A percentile compares a stretch with the other conserved stretches of the same genome.
These are phyloP conservation scores for Maniola hyperantus DNA, from an alignment of 2,888 invertebrate genomes.

Conservation along the genomic window DNA sequence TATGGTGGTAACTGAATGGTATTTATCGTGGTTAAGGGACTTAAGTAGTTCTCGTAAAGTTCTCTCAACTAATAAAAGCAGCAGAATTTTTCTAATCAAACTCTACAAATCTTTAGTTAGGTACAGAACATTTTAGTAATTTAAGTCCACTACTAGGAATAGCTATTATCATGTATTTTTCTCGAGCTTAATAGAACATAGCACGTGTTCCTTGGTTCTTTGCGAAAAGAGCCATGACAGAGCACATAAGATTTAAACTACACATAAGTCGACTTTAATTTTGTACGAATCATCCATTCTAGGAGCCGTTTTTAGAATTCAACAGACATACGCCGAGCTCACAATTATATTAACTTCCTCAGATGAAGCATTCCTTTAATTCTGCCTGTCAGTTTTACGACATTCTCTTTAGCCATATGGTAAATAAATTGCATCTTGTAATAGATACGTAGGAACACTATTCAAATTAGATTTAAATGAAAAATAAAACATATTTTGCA, in stretches of 20 bases:
- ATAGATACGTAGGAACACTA: conserved; percentile 6
- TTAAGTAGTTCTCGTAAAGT: too few relatives aligned
- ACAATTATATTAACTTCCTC: conserved; percentile 37
- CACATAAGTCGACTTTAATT: background rate
- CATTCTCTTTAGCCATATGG: conserved; percentile 32
- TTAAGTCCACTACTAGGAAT: background rate
- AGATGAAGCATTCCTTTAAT: conserved; percentile 29
- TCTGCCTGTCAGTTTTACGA: conserved; percentile 27
- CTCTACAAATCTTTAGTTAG: background rate
- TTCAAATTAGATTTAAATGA: conserved; percentile 1
- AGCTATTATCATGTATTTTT: conserved; percentile 11
- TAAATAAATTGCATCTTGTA: conserved; percentile 15
- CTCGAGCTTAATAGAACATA: background rate
- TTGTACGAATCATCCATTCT: conserved; percentile 39
- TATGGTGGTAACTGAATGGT: too few relatives aligned
- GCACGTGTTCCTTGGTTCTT: background rate
- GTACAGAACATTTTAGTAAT: background rate
- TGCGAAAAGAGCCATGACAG: background rate
- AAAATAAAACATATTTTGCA: background rate
- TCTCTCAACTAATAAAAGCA: background rate
- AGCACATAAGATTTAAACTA: conserved; percentile 1
- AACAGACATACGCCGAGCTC: conserved; percentile 46
- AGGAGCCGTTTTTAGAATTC: conserved; percentile 53
- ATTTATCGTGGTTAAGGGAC: too few relatives aligned
- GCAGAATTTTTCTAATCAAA: background rate